Conservation (phyloP, 1,140 invertebrate genomes). For the Glossosoma conforme region DNA sequence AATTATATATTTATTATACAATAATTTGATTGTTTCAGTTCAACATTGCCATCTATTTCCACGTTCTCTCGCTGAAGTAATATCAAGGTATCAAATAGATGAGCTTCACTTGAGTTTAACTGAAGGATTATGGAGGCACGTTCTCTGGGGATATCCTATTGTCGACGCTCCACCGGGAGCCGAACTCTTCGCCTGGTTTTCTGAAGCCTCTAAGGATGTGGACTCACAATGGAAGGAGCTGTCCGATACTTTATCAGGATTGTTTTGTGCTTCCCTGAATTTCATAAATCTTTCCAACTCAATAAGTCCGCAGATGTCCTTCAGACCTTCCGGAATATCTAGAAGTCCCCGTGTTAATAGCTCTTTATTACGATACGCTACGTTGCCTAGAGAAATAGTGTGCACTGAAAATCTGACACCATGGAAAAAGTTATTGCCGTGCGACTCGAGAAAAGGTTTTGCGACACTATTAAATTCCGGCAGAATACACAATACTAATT, state of each 20-base stretch:
- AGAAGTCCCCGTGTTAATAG: slow-evolving; percentile 51
- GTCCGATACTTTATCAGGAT: slow-evolving; percentile 83
- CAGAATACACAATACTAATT: slow-evolving; percentile 87
- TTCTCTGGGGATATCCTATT: slow-evolving; percentile 89
- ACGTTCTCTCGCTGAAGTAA: slow-evolving; percentile 83
- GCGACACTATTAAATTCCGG: slow-evolving; percentile 85
- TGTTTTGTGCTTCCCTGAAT: slow-evolving; percentile 94
- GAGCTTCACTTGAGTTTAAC: slow-evolving; percentile 90
- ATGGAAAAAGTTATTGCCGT: slow-evolving; percentile 95
- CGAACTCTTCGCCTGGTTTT: slow-evolving; percentile 91
- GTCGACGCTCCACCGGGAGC: slow-evolving; percentile 85
- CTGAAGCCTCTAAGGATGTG: slow-evolving; percentile 51
- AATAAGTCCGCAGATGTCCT: slow-evolving; percentile 75
- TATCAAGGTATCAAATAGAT: slow-evolving; percentile 76
- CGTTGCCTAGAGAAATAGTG: slow-evolving; percentile 89
- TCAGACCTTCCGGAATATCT: slow-evolving; percentile 69
- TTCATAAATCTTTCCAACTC: slow-evolving; percentile 90
- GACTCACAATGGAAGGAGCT: slow-evolving; percentile 83
- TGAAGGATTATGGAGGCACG: slow-evolving; percentile 88
- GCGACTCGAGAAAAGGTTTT: slow-evolving; percentile 80
- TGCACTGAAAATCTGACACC: slow-evolving; percentile 99
- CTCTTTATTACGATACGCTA: slow-evolving; percentile 72
- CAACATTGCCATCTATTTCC: slow-evolving; percentile 86
- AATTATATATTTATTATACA: slow-evolving; percentile 1
- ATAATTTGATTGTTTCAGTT: slow-evolving; percentile 51